Evolutionary conservation across 2,888 invertebrate genomes (phyloP).

Genomic region (Protodeltote pygarga): DNA sequence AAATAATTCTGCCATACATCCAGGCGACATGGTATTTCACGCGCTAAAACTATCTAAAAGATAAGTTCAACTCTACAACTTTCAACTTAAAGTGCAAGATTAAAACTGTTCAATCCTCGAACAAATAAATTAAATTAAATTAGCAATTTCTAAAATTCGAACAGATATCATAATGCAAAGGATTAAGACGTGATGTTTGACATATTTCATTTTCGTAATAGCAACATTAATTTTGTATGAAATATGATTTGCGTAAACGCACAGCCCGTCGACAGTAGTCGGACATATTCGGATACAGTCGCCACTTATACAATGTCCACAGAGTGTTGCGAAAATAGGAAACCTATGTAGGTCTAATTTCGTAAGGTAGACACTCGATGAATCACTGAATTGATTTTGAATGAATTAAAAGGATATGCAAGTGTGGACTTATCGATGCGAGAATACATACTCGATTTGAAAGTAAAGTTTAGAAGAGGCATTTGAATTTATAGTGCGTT

Average conservation of each 20-base stretch:
- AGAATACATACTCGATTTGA: slow-evolving; percentile 27
- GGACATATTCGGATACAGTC: slow-evolving; percentile 47
- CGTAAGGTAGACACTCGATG: slow-evolving; percentile 40
- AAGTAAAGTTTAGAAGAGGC: no score
- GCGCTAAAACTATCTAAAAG: not conserved
- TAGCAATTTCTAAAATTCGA: slow-evolving; percentile 8
- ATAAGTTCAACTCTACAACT: slow-evolving; percentile 3
- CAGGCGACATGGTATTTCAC: slow-evolving; percentile 17
- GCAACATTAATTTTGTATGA: slow-evolving; percentile 34
- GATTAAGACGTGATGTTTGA: slow-evolving; percentile 14
- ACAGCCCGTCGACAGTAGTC: slow-evolving; percentile 30
- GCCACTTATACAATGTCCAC: slow-evolving; percentile 43
- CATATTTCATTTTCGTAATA: slow-evolving; percentile 7
- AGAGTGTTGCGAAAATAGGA: slow-evolving; percentile 53
- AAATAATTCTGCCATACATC: slow-evolving; percentile 49
- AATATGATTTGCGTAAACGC: slow-evolving; percentile 39
- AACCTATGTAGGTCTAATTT: slow-evolving; percentile 47
- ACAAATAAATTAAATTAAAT: slow-evolving; percentile 14
- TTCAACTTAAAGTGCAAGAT: slow-evolving; percentile 3
- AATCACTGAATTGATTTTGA: slow-evolving; percentile 45
- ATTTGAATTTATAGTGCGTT: no score
- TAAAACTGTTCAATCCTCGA: not conserved
- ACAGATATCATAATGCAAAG: slow-evolving; percentile 17
- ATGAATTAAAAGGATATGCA: slow-evolving; percentile 39
- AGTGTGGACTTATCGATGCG: slow-evolving; percentile 35